Base-by-base conservation (phyloP, 2,797 vertebrate genomes). In the Acrocephalus scirpaceus region DNA sequence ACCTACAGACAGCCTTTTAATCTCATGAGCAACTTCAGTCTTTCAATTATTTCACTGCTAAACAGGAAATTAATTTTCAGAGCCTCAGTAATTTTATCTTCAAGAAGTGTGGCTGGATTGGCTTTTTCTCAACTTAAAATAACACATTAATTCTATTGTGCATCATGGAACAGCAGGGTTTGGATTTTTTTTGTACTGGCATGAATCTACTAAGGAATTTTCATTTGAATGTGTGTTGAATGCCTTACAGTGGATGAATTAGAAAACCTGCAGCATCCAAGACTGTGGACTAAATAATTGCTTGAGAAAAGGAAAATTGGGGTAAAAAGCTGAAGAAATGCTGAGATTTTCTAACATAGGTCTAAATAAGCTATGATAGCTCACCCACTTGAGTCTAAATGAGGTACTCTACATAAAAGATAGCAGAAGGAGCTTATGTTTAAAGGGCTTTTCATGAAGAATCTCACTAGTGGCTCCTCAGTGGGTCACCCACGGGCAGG, bases 41-140 rank as follows among this genome's bases (percentile, higher is more conserved):
- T 83, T 93, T 88, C 70, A 76, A n/a, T 92, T 88, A 94, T 86
- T 90, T 87, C 71, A 84, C 36, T 84, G 42, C 36, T 86, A 81
- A 90, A 79, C 70, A 66, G 74, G 76, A 93, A 93, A 95, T 95
- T 88, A 93, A 92, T 92, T 94, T 95, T 70, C 77, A 93, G 76
- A 92, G 40, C 58, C 60, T 51, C 60, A 42, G 56, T 76, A 86
- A 81, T 86, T 95, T 93, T 87, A 66, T 83, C 86, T 86, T 73
- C 34, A 88, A 78, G 12, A 84, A 78, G 3, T 32, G 16, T 18
- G 44, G 17, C 19, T 84, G 61, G 19, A 29, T 40, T 58, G 38
- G 1, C 5, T 7, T 36, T 50, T 67, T 27, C 73, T 66, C 7
- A 38, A 61, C 6, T 62, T 76, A 56, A 65, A 96, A 71, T 40